A percentile compares a stretch with the other conserved stretches of the same genome.
These are phyloP conservation scores for Parnassius orleans DNA, from an alignment of 2,888 invertebrate genomes.

Conservation along the genomic window DNA sequence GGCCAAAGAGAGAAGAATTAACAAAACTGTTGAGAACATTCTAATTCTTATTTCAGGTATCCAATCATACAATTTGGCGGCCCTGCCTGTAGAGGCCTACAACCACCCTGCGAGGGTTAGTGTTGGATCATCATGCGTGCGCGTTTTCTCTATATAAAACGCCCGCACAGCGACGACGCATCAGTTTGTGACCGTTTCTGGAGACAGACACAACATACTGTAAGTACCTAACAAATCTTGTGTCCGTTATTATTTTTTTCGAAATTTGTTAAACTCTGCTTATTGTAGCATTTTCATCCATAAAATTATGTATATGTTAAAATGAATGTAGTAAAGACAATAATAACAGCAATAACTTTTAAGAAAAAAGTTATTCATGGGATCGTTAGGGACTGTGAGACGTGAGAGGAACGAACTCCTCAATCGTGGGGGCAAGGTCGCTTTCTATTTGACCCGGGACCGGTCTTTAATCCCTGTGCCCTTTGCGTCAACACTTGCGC, in stretches of 20 bases:
- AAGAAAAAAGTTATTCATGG: not conserved
- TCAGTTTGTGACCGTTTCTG: constrained; percentile 69
- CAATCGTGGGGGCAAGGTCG: constrained; percentile 61
- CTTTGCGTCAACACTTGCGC: constrained; percentile 25
- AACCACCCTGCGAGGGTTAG: constrained; percentile 44
- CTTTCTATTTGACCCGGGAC: constrained; percentile 64
- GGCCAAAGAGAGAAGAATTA: too few relatives aligned
- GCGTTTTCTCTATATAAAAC: constrained; percentile 70
- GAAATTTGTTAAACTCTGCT: too few relatives aligned
- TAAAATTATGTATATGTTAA: too few relatives aligned
- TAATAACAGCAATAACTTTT: too few relatives aligned
- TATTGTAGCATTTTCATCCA: too few relatives aligned
- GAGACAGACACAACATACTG: constrained; percentile 51
- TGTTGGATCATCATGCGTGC: constrained; percentile 36
- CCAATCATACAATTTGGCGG: too few relatives aligned
- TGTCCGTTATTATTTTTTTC: too few relatives aligned
- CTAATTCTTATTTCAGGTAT: too few relatives aligned
- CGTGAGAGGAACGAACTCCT: constrained; percentile 66
- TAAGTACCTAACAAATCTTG: constrained; percentile 44
- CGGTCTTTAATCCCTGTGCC: constrained; percentile 50
- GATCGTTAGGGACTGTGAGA: constrained; percentile 27
- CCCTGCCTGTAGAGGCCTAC: not conserved
- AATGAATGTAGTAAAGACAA: too few relatives aligned
- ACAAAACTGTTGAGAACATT: too few relatives aligned
- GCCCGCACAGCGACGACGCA: constrained; percentile 52